Evolutionary conservation across 2,888 invertebrate species (phyloP).

Genomic region (Lampropteryx suffumata): DNA sequence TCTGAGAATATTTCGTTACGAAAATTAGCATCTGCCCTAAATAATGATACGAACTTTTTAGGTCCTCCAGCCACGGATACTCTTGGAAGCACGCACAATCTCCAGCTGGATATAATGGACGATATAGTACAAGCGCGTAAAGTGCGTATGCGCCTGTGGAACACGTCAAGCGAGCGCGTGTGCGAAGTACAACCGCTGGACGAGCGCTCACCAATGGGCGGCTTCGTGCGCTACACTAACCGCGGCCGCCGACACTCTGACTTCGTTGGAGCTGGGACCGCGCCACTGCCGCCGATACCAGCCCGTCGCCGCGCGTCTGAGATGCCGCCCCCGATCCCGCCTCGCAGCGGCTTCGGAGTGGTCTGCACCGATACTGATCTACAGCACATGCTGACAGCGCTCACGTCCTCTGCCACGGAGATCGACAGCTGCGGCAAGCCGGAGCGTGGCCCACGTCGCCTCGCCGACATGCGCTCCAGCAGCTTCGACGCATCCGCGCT

Average conservation of each 20-base stretch:
- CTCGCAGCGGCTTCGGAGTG: conserved; percentile 81
- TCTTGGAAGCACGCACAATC: conserved; percentile 90
- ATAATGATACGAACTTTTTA: conserved; percentile 21
- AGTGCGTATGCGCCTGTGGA: conserved; percentile 92
- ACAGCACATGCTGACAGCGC: conserved; percentile 89
- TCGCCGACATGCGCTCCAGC: conserved; percentile 90
- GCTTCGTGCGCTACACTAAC: conserved; percentile 84
- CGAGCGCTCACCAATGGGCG: conserved; percentile 81
- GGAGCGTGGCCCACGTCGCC: conserved; percentile 81
- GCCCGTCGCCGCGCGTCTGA: conserved; percentile 88
- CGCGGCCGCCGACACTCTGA: conserved; percentile 88
- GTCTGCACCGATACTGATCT: conserved; percentile 92
- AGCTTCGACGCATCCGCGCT: conserved; percentile 92
- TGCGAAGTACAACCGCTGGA: conserved; percentile 92
- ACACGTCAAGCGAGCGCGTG: conserved; percentile 89
- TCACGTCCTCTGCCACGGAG: conserved; percentile 92
- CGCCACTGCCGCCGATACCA: conserved; percentile 84
- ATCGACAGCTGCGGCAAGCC: conserved; percentile 87
- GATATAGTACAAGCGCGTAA: conserved; percentile 92
- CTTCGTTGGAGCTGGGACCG: conserved; percentile 72
- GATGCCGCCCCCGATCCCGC: conserved; percentile 83
- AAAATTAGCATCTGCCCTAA: neutral
- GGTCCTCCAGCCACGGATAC: conserved; percentile 89
- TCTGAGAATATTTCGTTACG: neutral
- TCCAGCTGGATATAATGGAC: conserved; percentile 94